Percentiles rank a stretch among this genome's conserved stretches.
Conservation (phyloP, 2,797 vertebrate species). For the Sebastes iracundus region DNA sequence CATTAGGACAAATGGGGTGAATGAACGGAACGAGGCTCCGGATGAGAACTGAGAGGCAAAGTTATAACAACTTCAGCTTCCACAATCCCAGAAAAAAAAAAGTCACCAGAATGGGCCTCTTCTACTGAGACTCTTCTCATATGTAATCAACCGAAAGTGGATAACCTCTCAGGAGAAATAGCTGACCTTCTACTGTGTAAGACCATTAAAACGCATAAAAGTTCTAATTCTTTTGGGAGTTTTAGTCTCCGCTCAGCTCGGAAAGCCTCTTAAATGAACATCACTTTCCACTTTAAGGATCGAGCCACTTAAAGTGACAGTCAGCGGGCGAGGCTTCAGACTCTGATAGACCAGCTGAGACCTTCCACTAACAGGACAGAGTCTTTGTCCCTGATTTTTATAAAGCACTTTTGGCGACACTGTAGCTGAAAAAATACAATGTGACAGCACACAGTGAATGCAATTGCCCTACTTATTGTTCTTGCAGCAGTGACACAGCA, state of each 20-base stretch:
- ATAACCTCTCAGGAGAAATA: constrained; percentile 13
- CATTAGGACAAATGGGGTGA: neutral
- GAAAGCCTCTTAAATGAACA: constrained; percentile 33
- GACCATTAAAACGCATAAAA: constrained; percentile 8
- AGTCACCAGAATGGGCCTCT: neutral
- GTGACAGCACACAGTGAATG: constrained; percentile 26
- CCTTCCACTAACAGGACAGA: neutral
- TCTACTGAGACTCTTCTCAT: neutral
- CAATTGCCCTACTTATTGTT: constrained; percentile 45
- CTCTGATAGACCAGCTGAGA: neutral
- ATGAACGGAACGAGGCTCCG: neutral
- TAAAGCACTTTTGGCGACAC: constrained; percentile 11
- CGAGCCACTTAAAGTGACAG: neutral
- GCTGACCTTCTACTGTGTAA: neutral
- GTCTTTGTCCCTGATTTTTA: constrained; percentile 1
- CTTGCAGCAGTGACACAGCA: constrained; percentile 43
- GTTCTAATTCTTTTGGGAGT: neutral
- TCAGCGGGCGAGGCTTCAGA: neutral
- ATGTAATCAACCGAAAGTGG: constrained; percentile 7
- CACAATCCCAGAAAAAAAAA: neutral
- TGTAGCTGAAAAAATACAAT: constrained; percentile 38
- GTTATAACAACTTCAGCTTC: neutral
- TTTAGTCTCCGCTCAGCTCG: constrained; percentile 2
- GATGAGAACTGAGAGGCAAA: neutral
- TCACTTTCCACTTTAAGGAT: constrained; percentile 36